Evolutionary conservation across 2,888 invertebrate genomes (phyloP), one percentile per base, ranked within the genome.

Genomic region (Hydraecia micacea): DNA sequence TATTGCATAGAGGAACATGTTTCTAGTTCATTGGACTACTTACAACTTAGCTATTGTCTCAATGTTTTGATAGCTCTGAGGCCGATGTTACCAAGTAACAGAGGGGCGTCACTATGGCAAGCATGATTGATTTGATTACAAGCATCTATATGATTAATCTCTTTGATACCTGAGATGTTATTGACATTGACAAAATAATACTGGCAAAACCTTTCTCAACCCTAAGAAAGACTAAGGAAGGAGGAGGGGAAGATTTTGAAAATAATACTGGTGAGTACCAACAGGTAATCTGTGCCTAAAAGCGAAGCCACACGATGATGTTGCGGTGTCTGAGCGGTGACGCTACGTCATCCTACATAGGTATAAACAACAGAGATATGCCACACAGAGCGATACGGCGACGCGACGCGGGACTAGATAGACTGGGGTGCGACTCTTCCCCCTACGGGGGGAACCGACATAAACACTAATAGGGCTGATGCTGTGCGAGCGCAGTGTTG

Each of bases 21-120:
- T 88, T 77, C 79, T 71, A 79, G 88, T 86, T 80, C 88, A 84
- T 79, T 83, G 84, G 46, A n/a, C n/a, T n/a, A n/a, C 80, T 81
- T 18, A 55, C 70, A 62, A 42, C 32, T 42, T n/a, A 21, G 28
- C 77, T 70, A 83, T 87, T 87, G 86, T 85, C 79, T 81, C 60
- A 62, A 36, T 49, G 36, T 69, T 52, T 74, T 46, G 60, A 71
- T 71, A 58, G 28, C n/a, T 42, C n/a, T 65, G 4, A 32, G 36
- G 36, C 66, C 28, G 68, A 62, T 42, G 25, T 28, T 32, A 62
- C 73, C 39, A 18, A 71, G 70, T 67, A 42, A 55, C 58, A 49
- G 9, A 36, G 21, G 52, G 66, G 15, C 36, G 55, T 36, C 15
- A 5, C 21, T 25, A 3, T 52, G 13, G 52, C 71, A 42, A 46